Percentiles rank a stretch among this genome's conserved stretches.
Evolutionary conservation across 2,113 vertebrate genomes (phyloP).

Genomic region (Eidolon helvum): DNA sequence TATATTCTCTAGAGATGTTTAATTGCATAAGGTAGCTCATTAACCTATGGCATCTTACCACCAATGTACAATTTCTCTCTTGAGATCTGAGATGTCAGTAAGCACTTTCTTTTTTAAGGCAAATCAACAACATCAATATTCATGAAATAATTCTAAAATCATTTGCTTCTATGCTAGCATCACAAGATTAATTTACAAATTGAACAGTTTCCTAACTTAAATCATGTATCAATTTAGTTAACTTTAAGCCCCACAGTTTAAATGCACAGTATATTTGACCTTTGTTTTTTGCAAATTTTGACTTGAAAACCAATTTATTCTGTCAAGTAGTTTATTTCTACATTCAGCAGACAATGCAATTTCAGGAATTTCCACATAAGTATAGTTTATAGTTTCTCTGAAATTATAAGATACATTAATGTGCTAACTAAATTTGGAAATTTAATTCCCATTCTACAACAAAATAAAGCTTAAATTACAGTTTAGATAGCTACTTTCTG

Average conservation of each 20-base stretch:
- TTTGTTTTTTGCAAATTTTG: slow-evolving; percentile 46
- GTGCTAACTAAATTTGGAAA: slow-evolving; percentile 13
- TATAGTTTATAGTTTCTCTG: not conserved
- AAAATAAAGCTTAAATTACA: slow-evolving; percentile 39
- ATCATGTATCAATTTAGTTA: not conserved
- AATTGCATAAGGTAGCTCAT: slow-evolving; percentile 22
- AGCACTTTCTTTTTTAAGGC: slow-evolving; percentile 22
- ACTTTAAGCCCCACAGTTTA: slow-evolving; percentile 26
- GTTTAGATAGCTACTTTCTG: slow-evolving; percentile 19
- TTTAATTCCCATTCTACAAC: slow-evolving; percentile 39
- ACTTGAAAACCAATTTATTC: slow-evolving; percentile 31
- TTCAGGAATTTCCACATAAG: not conserved
- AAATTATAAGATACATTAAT: not conserved
- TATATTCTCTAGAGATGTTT: slow-evolving; percentile 40
- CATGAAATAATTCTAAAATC: slow-evolving; percentile 2
- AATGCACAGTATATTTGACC: not conserved
- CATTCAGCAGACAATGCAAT: not conserved
- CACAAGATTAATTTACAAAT: not conserved
- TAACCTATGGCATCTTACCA: slow-evolving; percentile 43
- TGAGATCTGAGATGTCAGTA: slow-evolving; percentile 16
- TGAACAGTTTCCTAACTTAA: not conserved
- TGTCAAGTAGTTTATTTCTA: not conserved
- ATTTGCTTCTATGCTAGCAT: not conserved
- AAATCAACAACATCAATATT: slow-evolving; percentile 12
- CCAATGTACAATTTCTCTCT: not conserved